Conservation (phyloP, 2,888 invertebrate species). For the Diogma glabrata region DNA sequence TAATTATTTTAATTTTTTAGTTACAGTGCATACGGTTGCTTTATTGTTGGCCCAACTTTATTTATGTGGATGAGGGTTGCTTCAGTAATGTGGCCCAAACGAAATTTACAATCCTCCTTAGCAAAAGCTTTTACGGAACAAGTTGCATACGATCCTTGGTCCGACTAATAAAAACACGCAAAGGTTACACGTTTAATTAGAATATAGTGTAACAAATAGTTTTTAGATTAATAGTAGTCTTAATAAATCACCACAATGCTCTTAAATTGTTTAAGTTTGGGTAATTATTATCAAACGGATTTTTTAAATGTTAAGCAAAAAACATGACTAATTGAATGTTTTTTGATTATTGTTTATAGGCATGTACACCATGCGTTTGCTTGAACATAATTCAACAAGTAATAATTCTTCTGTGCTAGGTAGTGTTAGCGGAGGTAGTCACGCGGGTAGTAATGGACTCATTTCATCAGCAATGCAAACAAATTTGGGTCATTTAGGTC, state of each 20-base stretch:
- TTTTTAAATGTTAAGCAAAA: too few relatives aligned
- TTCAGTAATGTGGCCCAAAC: slow-evolving; percentile 37
- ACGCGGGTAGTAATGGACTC: too few relatives aligned
- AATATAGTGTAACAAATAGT: too few relatives aligned
- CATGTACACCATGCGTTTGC: slow-evolving; percentile 79
- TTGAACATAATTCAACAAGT: slow-evolving; percentile 44
- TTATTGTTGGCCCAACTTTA: slow-evolving; percentile 55
- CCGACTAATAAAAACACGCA: too few relatives aligned
- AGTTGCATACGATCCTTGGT: slow-evolving; percentile 48
- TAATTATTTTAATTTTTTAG: neutral
- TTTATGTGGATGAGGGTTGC: slow-evolving; percentile 54
- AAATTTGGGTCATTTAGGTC: slow-evolving; percentile 24
- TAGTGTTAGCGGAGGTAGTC: slow-evolving; percentile 25
- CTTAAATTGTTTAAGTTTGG: slow-evolving; percentile 13
- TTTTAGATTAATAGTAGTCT: too few relatives aligned
- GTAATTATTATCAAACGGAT: too few relatives aligned
- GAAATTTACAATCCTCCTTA: slow-evolving; percentile 34
- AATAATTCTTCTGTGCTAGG: slow-evolving; percentile 34
- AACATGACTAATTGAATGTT: too few relatives aligned
- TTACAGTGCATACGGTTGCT: slow-evolving; percentile 46
- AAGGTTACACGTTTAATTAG: too few relatives aligned
- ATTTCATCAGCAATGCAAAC: slow-evolving; percentile 18
- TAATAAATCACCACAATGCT: slow-evolving; percentile 12
- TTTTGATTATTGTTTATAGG: slow-evolving; percentile 40
- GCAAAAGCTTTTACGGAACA: slow-evolving; percentile 42